Evolutionary conservation across 92 coral and sea anemone species (phyloP).

Genomic region (Epizoanthus illoricatus): DNA sequence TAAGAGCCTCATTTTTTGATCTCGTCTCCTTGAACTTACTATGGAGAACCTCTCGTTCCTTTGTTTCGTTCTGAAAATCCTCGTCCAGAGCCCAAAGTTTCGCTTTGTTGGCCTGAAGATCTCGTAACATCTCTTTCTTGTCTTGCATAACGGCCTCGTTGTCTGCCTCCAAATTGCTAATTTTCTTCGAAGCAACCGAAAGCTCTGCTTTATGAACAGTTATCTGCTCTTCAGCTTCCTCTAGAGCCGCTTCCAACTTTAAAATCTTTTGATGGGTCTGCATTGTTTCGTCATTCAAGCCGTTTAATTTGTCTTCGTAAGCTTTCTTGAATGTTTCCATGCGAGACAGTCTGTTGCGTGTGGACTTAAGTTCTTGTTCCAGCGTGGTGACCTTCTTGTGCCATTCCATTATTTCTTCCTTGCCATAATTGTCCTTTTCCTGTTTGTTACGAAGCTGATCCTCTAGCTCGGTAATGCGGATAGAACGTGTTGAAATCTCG

Average conservation of each 20-base stretch:
- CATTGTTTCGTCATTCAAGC: conserved; percentile 53
- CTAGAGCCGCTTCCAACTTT: conserved; percentile 51
- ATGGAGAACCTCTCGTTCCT: conserved; percentile 51
- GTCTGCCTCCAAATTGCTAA: conserved; percentile 43
- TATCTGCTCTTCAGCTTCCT: conserved; percentile 48
- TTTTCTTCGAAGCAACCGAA: conserved; percentile 43
- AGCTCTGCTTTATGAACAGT: conserved; percentile 45
- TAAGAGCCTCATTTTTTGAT: conserved; percentile 46
- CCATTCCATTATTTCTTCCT: conserved; percentile 57
- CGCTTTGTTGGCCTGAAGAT: conserved; percentile 53
- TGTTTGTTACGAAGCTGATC: conserved; percentile 50
- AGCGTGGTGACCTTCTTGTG: conserved; percentile 74
- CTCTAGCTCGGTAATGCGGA: conserved; percentile 57
- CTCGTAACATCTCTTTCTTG: conserved; percentile 55
- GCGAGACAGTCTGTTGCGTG: conserved; percentile 75
- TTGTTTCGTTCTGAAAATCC: conserved; percentile 51
- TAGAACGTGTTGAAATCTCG: conserved; percentile 52
- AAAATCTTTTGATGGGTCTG: conserved; percentile 54
- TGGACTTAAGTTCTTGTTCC: conserved; percentile 80
- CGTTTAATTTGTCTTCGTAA: conserved; percentile 56
- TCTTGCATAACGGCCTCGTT: conserved; percentile 41
- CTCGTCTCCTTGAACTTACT: conserved; percentile 47
- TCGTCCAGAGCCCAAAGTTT: conserved; percentile 54
- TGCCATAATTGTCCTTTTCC: conserved; percentile 53
- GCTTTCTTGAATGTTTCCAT: conserved; percentile 65